Base-by-base conservation (phyloP, 1,140 invertebrate genomes). In the Chrysoperla carnea region DNA sequence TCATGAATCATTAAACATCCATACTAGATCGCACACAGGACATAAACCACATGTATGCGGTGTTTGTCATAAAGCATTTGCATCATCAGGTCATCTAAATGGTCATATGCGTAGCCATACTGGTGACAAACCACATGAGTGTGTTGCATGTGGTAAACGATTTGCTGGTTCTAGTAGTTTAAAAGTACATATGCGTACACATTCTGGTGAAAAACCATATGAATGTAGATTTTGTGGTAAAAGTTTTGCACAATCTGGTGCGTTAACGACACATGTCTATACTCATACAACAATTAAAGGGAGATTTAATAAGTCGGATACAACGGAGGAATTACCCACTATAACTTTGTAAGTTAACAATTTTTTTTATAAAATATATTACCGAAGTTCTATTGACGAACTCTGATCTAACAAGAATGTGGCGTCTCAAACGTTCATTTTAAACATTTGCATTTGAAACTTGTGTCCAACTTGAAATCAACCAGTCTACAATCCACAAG, bases 141-240 rank as follows among this genome's bases (percentile, higher is more conserved):
- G 66, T 47, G 43, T 44, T 27, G 43, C 59, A 1, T 69, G 66
- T 49, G 52, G 57, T 39, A 67, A 64, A 50, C 31, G 57, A 47
- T 63, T 62, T 47, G 50, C 57, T 9, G 52, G 52, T 13, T 54
- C 52, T 6, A 59, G 51, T 41, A 61, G 59, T 43, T 49, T 62
- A 37, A 61, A 61, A 46, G 52, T 53, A 9, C 57, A 59, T 37
- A 48, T 59, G 48, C 48, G 51, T 15, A 39, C 44, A 29, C 55
- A 59, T 46, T 45, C 44, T 39, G 76, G 84, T 3, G 78, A 88
- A 48, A 65, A 84, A 28, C 83, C 84, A 0, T 89, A 80, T 54
- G 72, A 76, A 15, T 94, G 89, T 56, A 74, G 76, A 27, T 72
- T 81, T 15, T 94, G 89, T 52, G 80, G 77, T 12, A 81, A 82